Conservation (phyloP, 2,888 invertebrate genomes). For the Pemphredon lugubris region DNA sequence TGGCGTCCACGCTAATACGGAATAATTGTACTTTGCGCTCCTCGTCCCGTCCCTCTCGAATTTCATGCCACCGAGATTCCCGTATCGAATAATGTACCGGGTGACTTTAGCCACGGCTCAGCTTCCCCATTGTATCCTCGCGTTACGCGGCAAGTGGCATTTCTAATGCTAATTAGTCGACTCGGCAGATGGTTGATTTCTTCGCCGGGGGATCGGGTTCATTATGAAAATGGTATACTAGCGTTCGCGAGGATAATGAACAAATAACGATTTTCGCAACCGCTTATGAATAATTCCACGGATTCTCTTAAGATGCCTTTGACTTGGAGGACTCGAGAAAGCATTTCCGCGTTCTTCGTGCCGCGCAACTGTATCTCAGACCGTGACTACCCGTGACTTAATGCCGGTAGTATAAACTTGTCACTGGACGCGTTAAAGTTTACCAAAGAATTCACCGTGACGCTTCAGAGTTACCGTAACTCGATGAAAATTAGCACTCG, state of each 20-base stretch:
- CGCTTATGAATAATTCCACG: constrained; percentile 58
- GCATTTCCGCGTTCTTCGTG: constrained; percentile 53
- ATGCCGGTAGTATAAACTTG: constrained; percentile 34
- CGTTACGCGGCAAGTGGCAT: background rate
- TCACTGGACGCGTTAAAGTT: constrained; percentile 36
- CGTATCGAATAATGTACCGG: too few species aligned
- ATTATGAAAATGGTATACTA: constrained; percentile 35
- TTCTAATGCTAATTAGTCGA: background rate
- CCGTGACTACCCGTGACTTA: constrained; percentile 38
- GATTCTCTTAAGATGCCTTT: constrained; percentile 39
- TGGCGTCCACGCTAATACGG: too few species aligned
- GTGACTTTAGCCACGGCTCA: too few species aligned
- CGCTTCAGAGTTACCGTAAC: constrained; percentile 9
- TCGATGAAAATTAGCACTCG: constrained; percentile 27
- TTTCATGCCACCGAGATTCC: too few species aligned
- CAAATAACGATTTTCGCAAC: constrained; percentile 52
- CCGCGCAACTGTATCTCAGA: constrained; percentile 34
- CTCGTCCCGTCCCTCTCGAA: too few species aligned
- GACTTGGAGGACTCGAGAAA: constrained; percentile 29
- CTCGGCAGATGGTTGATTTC: background rate
- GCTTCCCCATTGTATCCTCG: too few species aligned
- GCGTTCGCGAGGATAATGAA: constrained; percentile 34
- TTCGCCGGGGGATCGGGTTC: constrained; percentile 20
- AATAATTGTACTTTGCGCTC: background rate
- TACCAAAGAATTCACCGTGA: constrained; percentile 25